Evolutionary conservation across 2,888 invertebrate species (phyloP), one percentile per base, ranked within the genome.

Genomic region (Drosophila antonietae): DNA sequence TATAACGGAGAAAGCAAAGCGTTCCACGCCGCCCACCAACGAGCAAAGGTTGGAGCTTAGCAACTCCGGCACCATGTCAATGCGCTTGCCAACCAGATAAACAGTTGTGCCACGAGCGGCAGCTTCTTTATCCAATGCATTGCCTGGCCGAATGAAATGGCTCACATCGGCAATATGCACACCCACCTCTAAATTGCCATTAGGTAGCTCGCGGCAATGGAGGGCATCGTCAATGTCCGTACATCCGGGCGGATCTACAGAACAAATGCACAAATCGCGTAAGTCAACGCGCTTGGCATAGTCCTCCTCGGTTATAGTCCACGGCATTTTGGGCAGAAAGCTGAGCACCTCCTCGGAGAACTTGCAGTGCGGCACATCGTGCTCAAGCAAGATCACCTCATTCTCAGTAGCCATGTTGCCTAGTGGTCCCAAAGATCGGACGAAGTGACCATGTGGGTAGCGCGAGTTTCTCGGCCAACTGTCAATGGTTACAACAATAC

Each of bases 101-200:
- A 99, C 99, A 0, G 99, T 99, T 0, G 99, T 99, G 7, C 98
- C 97, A 79, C 99, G 94, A n/a, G 95, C 94, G 0, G 97, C 97
- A 0, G 99, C 99, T 92, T 99, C 99, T 78, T 95, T 94, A 89
- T 99, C 99, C 58, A 99, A 91, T 0, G 99, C 97, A 39, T 97
- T 98, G 61, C 97, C 96, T 0, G 99, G 98, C 49, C 98, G 94
- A 69, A 99, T 98, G 90, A 99, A 99, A 93, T 99, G 97, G 2
- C 98, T 97, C 9, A 99, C 99, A 93, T 99, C 99, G 8, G 99
- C 99, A 73, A 99, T 99, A 90, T 99, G 99, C 0, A 99, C 99
- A 18, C 99, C 99, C 53, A 98, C 96, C 93, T 98, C 96, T 53
- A 95, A 94, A 85, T 95, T 95, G 5, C 96, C 96, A 89, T 96